Evolutionary conservation across 1,140 invertebrate species (phyloP).

Genomic region (Notospermus geniculatus): DNA sequence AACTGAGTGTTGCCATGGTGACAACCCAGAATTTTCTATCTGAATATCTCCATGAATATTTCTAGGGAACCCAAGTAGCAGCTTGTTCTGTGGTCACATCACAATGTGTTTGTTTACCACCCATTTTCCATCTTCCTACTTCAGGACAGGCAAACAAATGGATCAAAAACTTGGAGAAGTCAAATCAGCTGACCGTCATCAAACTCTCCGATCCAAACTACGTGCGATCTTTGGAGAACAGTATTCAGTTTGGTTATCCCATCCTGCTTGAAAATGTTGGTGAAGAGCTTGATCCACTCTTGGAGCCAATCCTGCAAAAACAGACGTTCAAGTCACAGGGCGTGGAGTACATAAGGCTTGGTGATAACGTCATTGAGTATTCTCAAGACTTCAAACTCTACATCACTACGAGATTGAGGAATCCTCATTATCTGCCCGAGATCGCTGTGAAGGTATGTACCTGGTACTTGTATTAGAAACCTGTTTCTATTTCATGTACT

Average conservation of each 20-base stretch:
- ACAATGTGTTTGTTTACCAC: background rate
- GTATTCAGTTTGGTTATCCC: conserved; percentile 56
- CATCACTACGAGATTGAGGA: conserved; percentile 55
- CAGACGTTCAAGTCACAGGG: conserved; percentile 54
- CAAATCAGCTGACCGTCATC: conserved; percentile 51
- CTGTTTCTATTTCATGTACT: no score
- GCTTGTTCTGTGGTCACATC: background rate
- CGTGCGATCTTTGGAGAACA: conserved; percentile 53
- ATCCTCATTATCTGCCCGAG: conserved; percentile 57
- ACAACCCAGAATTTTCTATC: no score
- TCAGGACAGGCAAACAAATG: conserved; percentile 67
- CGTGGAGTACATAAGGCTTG: conserved; percentile 55
- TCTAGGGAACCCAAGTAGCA: background rate
- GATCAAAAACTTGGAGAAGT: conserved; percentile 82
- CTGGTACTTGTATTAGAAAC: no score
- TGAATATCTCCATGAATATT: background rate
- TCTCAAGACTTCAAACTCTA: conserved; percentile 54
- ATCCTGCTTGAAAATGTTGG: conserved; percentile 56
- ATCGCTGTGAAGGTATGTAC: conserved; percentile 53
- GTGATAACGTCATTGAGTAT: conserved; percentile 55
- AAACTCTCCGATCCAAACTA: conserved; percentile 55
- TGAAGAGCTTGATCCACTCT: conserved; percentile 56
- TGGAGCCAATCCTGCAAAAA: conserved; percentile 55
- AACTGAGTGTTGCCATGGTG: background rate
- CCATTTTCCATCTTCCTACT: background rate